Conservation (phyloP, 1,140 invertebrate species). For the Lanistes nyassanus region DNA sequence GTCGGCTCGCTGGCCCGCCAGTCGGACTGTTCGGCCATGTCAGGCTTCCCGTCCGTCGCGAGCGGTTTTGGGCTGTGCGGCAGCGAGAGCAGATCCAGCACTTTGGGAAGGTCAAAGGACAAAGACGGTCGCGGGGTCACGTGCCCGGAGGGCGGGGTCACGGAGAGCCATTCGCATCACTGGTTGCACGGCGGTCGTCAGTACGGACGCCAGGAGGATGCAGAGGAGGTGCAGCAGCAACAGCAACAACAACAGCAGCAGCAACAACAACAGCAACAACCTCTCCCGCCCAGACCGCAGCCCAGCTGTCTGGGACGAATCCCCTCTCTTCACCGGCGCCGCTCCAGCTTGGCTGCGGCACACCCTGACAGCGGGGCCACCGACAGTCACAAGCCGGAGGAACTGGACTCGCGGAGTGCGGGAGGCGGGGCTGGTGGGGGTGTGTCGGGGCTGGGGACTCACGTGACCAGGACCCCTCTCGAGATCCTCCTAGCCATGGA, state of each 20-base stretch:
- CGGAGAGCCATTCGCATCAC: not conserved
- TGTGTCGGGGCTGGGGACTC: not conserved
- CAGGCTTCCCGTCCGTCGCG: constrained; percentile 13
- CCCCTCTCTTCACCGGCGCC: constrained; percentile 35
- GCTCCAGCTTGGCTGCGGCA: constrained; percentile 31
- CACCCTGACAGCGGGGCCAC: constrained; percentile 26
- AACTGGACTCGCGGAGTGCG: not conserved
- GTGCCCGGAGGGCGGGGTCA: not conserved
- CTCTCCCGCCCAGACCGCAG: not conserved
- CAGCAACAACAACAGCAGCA: not conserved
- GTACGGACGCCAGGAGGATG: not conserved
- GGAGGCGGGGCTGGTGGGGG: not conserved
- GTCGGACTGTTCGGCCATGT: constrained; percentile 31
- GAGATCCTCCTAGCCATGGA: constrained; percentile 69
- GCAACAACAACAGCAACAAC: constrained; percentile 3
- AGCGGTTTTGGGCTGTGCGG: constrained; percentile 12
- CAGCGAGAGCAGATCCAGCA: not conserved
- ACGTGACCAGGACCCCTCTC: constrained; percentile 53
- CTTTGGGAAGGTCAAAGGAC: not conserved
- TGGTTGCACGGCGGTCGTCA: not conserved
- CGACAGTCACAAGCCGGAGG: constrained; percentile 9
- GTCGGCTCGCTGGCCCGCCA: constrained; percentile 40
- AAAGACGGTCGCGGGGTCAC: not conserved
- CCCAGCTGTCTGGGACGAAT: constrained; percentile 35
- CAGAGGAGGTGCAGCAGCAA: no score